Evolutionary conservation across 1,140 invertebrate species (phyloP).

Genomic region (Platyscapa corneri): DNA sequence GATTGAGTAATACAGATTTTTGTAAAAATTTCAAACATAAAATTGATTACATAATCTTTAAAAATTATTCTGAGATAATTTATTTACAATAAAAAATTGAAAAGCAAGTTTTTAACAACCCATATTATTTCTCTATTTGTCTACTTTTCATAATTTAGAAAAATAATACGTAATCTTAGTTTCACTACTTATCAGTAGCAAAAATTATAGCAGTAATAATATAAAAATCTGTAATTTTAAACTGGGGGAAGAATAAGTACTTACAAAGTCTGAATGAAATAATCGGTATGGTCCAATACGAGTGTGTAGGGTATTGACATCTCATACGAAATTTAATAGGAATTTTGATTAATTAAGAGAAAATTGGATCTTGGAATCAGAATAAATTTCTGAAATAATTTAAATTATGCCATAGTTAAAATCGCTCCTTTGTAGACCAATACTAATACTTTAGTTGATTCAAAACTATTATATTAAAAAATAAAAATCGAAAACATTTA

Average conservation of each 20-base stretch:
- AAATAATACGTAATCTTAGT: neutral
- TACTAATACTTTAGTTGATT: neutral
- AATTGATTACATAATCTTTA: no score
- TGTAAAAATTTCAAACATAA: no score
- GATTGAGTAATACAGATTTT: no score
- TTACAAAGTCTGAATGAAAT: neutral
- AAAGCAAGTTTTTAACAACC: no score
- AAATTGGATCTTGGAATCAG: neutral
- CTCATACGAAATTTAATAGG: no score
- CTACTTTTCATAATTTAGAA: no score
- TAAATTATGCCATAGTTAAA: neutral
- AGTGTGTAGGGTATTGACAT: neutral
- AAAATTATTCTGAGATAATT: no score
- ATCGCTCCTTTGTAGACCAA: neutral
- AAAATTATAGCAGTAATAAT: neutral
- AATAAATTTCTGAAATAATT: neutral
- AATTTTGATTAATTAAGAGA: neutral
- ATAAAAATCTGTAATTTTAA: no score
- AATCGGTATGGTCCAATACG: neutral
- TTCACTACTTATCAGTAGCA: neutral
- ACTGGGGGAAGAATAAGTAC: neutral
- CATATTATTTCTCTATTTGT: no score
- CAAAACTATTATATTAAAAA: neutral
- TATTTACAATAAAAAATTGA: no score
- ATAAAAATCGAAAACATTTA: no score